A percentile compares a stretch with the other conserved stretches of the same genome.
phyloP scores from a whole-genome alignment of 2,888 invertebrate genomes.

The Yponomeuta malinellus region DNA sequence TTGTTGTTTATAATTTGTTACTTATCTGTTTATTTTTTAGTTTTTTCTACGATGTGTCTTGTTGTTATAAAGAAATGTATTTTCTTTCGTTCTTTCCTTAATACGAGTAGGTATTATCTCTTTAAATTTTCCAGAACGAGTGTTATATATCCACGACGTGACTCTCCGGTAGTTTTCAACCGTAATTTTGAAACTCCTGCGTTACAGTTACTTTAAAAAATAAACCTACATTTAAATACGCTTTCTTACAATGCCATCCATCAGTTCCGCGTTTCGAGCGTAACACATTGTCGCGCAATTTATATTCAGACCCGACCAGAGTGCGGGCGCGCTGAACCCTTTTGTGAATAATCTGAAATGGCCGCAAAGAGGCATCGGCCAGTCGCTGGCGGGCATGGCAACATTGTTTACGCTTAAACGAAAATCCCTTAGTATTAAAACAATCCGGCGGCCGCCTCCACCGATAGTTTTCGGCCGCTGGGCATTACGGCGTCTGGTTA shows the following conservation, averaged over 20 bases:
- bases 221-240: neutral
- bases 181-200: too few species aligned
- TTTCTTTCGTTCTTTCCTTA: too few species aligned
- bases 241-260: neutral
- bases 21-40: too few species aligned
- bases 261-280: neutral
- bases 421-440: slow-evolving; percentile 10
- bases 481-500: neutral
- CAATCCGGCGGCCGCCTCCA: neutral
- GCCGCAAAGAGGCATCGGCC: slow-evolving; percentile 4
- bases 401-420: slow-evolving; percentile 12
- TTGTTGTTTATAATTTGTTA: too few species aligned
- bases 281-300: neutral
- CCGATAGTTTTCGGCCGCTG: slow-evolving; percentile 10
- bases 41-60: too few species aligned
- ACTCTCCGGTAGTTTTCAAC: too few species aligned
- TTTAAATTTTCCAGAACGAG: too few species aligned
- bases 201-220: too few species aligned
- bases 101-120: too few species aligned
- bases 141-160: too few species aligned
- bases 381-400: neutral
- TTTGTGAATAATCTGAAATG: slow-evolving; percentile 6
- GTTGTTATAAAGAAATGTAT: too few species aligned
- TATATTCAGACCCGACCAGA: neutral
- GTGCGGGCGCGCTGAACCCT: neutral